Evolutionary conservation across 1,140 invertebrate species (phyloP).

Genomic region (Drosophila sp.): DNA sequence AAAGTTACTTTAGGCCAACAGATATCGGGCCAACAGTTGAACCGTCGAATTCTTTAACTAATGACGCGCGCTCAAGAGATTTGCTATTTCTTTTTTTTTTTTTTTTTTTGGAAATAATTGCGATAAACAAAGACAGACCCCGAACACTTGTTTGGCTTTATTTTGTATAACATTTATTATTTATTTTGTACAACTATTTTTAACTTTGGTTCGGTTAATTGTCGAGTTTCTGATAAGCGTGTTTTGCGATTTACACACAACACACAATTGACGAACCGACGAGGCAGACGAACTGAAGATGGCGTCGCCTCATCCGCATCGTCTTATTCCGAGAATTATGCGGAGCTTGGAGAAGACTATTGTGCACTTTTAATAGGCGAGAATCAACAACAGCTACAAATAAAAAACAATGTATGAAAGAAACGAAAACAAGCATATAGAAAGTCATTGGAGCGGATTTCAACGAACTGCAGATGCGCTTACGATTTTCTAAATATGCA

Average conservation of each 20-base stretch:
- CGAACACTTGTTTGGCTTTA: slow-evolving; percentile 9
- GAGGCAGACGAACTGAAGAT: slow-evolving; percentile 4
- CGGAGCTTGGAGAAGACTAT: slow-evolving; percentile 17
- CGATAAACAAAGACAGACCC: slow-evolving; percentile 18
- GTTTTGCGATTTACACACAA: slow-evolving; percentile 24
- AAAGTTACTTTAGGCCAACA: slow-evolving; percentile 4
- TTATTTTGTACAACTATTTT: slow-evolving; percentile 36
- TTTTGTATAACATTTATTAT: slow-evolving; percentile 1
- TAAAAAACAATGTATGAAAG: no score
- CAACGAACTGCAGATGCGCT: slow-evolving; percentile 14
- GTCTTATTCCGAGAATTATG: slow-evolving; percentile 9
- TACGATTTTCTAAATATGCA: not conserved
- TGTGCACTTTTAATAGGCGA: slow-evolving; percentile 47
- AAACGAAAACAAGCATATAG: not conserved
- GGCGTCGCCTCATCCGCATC: slow-evolving; percentile 23
- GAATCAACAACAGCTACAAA: slow-evolving; percentile 19
- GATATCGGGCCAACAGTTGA: not conserved
- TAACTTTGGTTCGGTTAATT: slow-evolving; percentile 20
- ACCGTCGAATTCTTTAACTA: slow-evolving; percentile 29
- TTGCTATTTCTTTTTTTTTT: slow-evolving; percentile 18
- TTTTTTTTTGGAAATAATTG: slow-evolving; percentile 9
- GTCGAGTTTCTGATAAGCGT: slow-evolving; percentile 30
- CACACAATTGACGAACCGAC: slow-evolving; percentile 20
- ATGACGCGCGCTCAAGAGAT: slow-evolving; percentile 40
- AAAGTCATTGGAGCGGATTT: no score